Percentiles rank a stretch among this genome's conserved stretches.
Conservation (phyloP, 2,113 vertebrate species). For the Ochotona curzoniae region DNA sequence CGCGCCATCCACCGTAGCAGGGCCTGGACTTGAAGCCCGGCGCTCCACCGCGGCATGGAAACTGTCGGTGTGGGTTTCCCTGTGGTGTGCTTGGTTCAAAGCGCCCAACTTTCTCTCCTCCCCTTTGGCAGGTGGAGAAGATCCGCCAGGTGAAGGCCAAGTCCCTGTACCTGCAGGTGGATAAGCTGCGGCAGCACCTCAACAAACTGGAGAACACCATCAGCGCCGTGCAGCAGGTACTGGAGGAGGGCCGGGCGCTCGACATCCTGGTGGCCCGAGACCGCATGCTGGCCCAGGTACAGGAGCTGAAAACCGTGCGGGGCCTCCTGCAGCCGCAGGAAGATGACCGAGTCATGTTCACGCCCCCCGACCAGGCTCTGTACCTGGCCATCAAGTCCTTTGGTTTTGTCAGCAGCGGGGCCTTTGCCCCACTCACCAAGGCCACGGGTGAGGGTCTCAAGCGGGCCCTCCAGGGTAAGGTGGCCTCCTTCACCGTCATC, state of each 20-base stretch:
- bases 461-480: constrained; percentile 94
- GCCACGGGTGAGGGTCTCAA: constrained; percentile 96
- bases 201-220: constrained; percentile 98
- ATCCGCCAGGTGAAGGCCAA: constrained; percentile 99
- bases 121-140: constrained; percentile 94
- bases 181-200: constrained; percentile 97
- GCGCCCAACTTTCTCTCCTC: not conserved
- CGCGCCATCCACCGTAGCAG: too few species aligned
- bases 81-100: not conserved
- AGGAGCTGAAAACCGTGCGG: constrained; percentile 95
- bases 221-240: constrained; percentile 95
- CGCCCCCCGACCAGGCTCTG: constrained; percentile 95
- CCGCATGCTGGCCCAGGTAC: constrained; percentile 97
- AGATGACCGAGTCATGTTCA: constrained; percentile 97
- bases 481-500: constrained; percentile 95
- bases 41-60: too few species aligned
- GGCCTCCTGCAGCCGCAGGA: constrained; percentile 96
- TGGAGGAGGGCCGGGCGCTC: constrained; percentile 95
- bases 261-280: constrained; percentile 96
- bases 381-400: constrained; percentile 96
- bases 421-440: constrained; percentile 96
- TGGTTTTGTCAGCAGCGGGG: constrained; percentile 97
- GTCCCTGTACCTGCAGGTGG: constrained; percentile 98
- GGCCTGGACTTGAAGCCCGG: too few species aligned
- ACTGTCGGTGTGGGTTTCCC: fast-evolving